These are phyloP conservation scores for Eupeodes corollae DNA, from an alignment of 1,140 invertebrate genomes.

Conservation along the genomic window DNA sequence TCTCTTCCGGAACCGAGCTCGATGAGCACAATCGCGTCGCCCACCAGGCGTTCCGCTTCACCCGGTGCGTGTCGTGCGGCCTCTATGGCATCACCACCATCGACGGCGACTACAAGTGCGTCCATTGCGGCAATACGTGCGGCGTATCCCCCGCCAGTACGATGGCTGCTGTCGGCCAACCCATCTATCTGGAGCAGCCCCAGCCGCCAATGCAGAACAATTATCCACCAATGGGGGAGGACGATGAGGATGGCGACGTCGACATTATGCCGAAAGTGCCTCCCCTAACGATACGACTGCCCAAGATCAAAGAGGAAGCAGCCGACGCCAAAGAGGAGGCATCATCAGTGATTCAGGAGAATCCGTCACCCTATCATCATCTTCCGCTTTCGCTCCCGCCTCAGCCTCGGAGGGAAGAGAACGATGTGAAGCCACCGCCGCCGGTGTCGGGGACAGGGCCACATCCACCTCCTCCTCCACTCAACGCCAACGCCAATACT, in stretches of 20 bases:
- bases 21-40: constrained; percentile 30
- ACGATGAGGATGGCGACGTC: background rate
- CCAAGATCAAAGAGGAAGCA: constrained; percentile 15
- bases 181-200: constrained; percentile 29
- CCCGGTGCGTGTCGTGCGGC: constrained; percentile 27
- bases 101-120: constrained; percentile 31
- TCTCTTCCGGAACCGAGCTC: constrained; percentile 22
- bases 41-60: constrained; percentile 28
- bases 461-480: constrained; percentile 26
- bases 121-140: constrained; percentile 27
- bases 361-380: no score
- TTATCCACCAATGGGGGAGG: constrained; percentile 30
- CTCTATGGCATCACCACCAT: constrained; percentile 28
- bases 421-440: constrained; percentile 23
- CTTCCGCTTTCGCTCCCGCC: no score
- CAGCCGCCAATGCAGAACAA: constrained; percentile 28
- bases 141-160: constrained; percentile 14
- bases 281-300: background rate
- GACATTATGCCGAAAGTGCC: constrained; percentile 29
- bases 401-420: constrained; percentile 1
- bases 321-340: constrained; percentile 15
- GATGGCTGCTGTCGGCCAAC: constrained; percentile 23
- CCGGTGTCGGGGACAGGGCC: constrained; percentile 25
- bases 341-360: constrained; percentile 6
- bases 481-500: constrained; percentile 25